Base-by-base conservation (phyloP, 2,797 vertebrate genomes). In the Petrocephalus sullivani region DNA sequence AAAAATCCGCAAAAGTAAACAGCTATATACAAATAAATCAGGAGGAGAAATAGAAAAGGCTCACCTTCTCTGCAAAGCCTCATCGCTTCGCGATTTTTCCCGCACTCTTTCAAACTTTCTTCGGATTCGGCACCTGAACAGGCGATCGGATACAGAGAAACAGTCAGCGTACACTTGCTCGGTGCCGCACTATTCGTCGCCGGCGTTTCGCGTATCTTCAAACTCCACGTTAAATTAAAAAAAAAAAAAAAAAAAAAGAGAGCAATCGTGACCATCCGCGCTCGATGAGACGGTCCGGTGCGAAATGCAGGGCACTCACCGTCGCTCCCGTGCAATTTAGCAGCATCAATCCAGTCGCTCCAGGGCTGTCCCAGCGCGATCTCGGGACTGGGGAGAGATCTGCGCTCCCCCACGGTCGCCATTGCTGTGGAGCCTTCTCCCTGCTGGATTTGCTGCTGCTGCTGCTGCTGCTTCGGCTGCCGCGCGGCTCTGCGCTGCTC, bases 51-150 rank as follows among this genome's bases (percentile, higher is more conserved):
- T 2, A 41, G 60, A 89, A 64, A 9, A n/a, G 89, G 91, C 98
- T 97, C 96, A 99, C 98, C 98, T 96, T 99, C 98, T 96, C 96
- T 97, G 95, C 97, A 98, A 94, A 99, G 96, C 95, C 98, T 96
- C 98, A 99, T 99, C 90, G 97, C 98, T 97, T 99, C 98, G 93
- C 96, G 97, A 95, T 97, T 98, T 95, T 97, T 98, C 93, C 97
- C 97, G 23, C 97, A 98, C 95, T 99, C 98, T 96, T 99, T 99
- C 91, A 97, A 98, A 98, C 96, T 99, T 98, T 99, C 98, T 93
- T 99, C 98, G 94, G 95, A 95, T 92, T 98, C 97, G 92, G 96
- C 94, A 96, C 97, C 97, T 98, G 94, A 94, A 95, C 85, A 92
- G 91, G 88, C 91, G 89, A 94, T 92, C 93, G 89, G 90, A 93